Base-by-base conservation (phyloP, 2,113 vertebrate species). In the Prionailurus viverrinus region DNA sequence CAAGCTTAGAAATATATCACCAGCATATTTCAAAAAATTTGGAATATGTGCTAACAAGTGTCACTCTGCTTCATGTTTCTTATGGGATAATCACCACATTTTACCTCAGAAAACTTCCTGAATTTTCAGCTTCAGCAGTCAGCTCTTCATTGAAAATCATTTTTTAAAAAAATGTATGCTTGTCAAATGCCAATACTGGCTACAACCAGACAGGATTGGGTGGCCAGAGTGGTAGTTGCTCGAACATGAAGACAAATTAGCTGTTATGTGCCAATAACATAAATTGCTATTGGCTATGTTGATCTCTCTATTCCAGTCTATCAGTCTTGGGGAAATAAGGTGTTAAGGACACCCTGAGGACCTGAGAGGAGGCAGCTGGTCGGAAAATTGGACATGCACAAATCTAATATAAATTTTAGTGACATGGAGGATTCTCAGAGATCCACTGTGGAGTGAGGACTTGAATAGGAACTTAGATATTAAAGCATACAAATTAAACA, bases 211-310 rank as follows among this genome's bases (percentile, higher is more conserved):
- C 18, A 89, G 58, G 19, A 31, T 45, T 74, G 8, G 27, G 53
- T 51, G 31, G 4, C 78, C 21, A 73, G 51, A 63, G 36, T 16
- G 33, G n/a, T 36, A 33, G 53, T n/a, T 74, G 39, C 13, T 92
- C 58, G 55, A 89, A 86, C 63, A 87, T 78, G 61, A 96, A 96
- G 93, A 93, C 63, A 94, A 93, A 93, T 95, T 14, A 81, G 53
- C 27, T 94, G 16, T 69, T 84, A 45, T 15, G 15, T 89, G 69
- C 63, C 89, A 93, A 9, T 45, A 69, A 63, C 65, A 74, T 25
- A 93, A 69, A 79, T 74, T 86, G 69, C 61, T 69, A 1, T 86
- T 82, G 91, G 78, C 41, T 19, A 31, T 86, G n/a, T 45, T 76
- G 27, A 41, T 53, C 9, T 85, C 53, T 92, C 19, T 58, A 66